A percentile compares a stretch with the other conserved stretches of the same genome.
phyloP scores from a whole-genome alignment of 2,113 vertebrate genomes.

The Hyaena hyaena region DNA sequence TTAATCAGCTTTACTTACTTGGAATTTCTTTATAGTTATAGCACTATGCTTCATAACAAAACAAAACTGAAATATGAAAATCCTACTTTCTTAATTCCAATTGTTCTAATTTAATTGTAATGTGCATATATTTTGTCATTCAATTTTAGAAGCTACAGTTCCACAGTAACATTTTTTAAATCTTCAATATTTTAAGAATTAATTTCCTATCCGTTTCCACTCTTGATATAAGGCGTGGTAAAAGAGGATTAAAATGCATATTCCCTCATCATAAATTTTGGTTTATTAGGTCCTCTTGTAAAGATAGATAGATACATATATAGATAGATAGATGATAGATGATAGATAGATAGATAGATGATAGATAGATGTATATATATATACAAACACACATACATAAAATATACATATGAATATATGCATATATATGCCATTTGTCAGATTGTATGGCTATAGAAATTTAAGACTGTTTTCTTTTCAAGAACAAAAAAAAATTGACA shows the following conservation, averaged over 20 bases:
- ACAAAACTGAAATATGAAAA: slow-evolving; percentile 22
- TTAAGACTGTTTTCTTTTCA: neutral
- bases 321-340: no score
- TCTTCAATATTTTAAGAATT: neutral
- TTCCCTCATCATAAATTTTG: neutral
- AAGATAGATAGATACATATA: no score
- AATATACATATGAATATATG: neutral
- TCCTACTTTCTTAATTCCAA: neutral
- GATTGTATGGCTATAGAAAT: neutral
- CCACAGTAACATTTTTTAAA: neutral
- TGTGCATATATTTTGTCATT: neutral
- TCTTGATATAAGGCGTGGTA: neutral
- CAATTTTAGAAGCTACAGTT: neutral
- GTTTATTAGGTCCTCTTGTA: no score
- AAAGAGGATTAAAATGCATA: neutral
- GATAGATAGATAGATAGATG: no score
- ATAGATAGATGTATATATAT: no score
- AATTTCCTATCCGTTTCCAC: neutral
- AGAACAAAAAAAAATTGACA: neutral
- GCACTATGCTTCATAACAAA: neutral
- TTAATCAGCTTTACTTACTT: slow-evolving; percentile 31
- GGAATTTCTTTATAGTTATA: neutral
- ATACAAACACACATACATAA: no score
- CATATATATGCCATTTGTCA: neutral
- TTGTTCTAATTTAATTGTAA: neutral